Evolutionary conservation across 1,140 invertebrate species (phyloP).

Genomic region (Drosophila rufa): DNA sequence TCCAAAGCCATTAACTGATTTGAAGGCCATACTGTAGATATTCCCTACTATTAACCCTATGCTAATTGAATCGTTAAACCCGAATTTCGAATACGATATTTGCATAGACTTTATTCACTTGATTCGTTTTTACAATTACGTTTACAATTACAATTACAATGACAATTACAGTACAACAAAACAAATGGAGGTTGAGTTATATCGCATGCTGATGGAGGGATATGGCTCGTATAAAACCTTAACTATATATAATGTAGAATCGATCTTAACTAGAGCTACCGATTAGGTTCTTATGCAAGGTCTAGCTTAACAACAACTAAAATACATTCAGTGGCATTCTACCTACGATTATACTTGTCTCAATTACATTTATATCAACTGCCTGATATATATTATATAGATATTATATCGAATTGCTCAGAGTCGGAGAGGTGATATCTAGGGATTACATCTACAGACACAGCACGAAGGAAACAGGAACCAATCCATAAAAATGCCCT

Average conservation of each 20-base stretch:
- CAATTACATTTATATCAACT: constrained; percentile 49
- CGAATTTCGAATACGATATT: constrained; percentile 49
- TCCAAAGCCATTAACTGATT: background rate
- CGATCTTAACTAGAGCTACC: constrained; percentile 51
- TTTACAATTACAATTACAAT: constrained; percentile 59
- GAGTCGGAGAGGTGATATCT: constrained; percentile 32
- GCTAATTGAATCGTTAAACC: constrained; percentile 21
- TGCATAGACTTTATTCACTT: constrained; percentile 73
- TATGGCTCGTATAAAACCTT: constrained; percentile 73
- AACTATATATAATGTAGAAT: constrained; percentile 40
- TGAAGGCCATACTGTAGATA: background rate
- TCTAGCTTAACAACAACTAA: constrained; percentile 79
- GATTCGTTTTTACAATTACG: constrained; percentile 62
- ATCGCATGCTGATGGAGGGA: constrained; percentile 51
- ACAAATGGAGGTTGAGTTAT: constrained; percentile 61
- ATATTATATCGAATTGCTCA: constrained; percentile 28
- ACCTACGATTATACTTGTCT: constrained; percentile 43
- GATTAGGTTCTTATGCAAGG: constrained; percentile 22
- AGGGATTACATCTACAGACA: constrained; percentile 92
- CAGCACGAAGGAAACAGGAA: constrained; percentile 97
- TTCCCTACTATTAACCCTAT: background rate
- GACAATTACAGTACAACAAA: constrained; percentile 68
- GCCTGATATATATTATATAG: background rate
- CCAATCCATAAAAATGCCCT: constrained; percentile 98
- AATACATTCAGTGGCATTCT: constrained; percentile 82